Evolutionary conservation across 1,140 invertebrate genomes (phyloP).

Genomic region (Drosophila grimshawi): DNA sequence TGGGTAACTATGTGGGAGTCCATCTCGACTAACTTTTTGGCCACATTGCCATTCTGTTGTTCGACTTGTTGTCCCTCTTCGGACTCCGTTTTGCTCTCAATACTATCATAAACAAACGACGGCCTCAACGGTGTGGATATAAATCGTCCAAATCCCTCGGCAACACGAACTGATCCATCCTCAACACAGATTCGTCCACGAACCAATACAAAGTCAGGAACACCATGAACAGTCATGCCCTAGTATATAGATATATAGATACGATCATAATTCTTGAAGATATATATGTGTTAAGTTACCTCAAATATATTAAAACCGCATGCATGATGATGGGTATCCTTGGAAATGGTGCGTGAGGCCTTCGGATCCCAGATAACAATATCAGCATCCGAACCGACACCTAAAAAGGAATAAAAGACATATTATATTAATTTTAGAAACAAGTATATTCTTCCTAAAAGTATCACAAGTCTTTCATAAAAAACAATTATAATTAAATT

Average conservation of each 20-base stretch:
- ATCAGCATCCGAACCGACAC: slow-evolving; percentile 97
- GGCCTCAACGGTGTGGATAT: slow-evolving; percentile 85
- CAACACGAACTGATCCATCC: slow-evolving; percentile 93
- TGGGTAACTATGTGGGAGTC: slow-evolving; percentile 70
- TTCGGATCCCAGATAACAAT: slow-evolving; percentile 98
- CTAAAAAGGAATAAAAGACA: slow-evolving; percentile 11
- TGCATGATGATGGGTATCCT: slow-evolving; percentile 95
- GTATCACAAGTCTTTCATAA: too few relatives aligned
- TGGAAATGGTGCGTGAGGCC: slow-evolving; percentile 94
- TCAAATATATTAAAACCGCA: slow-evolving; percentile 99
- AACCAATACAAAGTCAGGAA: slow-evolving; percentile 95
- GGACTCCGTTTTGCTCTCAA: slow-evolving; percentile 54
- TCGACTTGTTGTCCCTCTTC: slow-evolving; percentile 57
- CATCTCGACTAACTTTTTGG: slow-evolving; percentile 83
- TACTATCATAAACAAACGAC: slow-evolving; percentile 85
- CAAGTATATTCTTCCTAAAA: too few relatives aligned
- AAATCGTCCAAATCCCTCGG: slow-evolving; percentile 90
- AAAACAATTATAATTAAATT: neutral
- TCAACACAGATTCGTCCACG: slow-evolving; percentile 96
- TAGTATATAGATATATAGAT: neutral
- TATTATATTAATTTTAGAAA: neutral
- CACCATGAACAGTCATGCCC: slow-evolving; percentile 93
- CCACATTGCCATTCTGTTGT: slow-evolving; percentile 50
- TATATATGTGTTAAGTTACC: neutral
- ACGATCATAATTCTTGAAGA: neutral